These are phyloP conservation scores for Oryzias woworae DNA, from an alignment of 2,113 vertebrate species.

Conservation along the genomic window DNA sequence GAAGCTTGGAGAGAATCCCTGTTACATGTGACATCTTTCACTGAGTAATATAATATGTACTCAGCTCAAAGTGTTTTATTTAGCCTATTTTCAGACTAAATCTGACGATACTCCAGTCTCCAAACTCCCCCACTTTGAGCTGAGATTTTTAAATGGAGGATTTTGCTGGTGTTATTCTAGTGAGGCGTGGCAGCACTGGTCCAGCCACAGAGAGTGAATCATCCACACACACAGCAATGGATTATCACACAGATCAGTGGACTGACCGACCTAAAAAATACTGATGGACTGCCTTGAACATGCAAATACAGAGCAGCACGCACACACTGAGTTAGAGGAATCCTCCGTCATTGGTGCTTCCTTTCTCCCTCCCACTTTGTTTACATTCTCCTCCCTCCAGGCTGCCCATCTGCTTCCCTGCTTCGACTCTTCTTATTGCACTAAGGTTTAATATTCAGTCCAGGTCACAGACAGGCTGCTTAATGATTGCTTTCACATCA, in stretches of 20 bases:
- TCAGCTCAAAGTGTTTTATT: constrained; percentile 6
- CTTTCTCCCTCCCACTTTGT: constrained; percentile 40
- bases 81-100: constrained; percentile 6
- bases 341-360: constrained; percentile 33
- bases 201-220: constrained; percentile 12
- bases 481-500: no score
- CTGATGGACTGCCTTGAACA: constrained; percentile 14
- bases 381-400: constrained; percentile 50
- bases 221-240: constrained; percentile 32
- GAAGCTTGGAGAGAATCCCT: no score
- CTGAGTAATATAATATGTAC: neutral
- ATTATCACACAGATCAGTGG: constrained; percentile 54
- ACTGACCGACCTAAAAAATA: constrained; percentile 58
- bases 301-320: constrained; percentile 22
- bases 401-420: constrained; percentile 53
- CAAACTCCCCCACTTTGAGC: neutral
- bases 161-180: neutral
- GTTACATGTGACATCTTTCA: constrained; percentile 1
- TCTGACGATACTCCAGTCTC: constrained; percentile 9
- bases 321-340: constrained; percentile 12
- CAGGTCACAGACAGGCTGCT: no score
- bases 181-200: neutral
- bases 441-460: constrained; percentile 9
- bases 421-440: constrained; percentile 15
- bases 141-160: constrained; percentile 11